These are phyloP conservation scores for Amphiura filiformis DNA, from an alignment of 35 echinoderm and acorn worm genomes.

Conservation along the genomic window DNA sequence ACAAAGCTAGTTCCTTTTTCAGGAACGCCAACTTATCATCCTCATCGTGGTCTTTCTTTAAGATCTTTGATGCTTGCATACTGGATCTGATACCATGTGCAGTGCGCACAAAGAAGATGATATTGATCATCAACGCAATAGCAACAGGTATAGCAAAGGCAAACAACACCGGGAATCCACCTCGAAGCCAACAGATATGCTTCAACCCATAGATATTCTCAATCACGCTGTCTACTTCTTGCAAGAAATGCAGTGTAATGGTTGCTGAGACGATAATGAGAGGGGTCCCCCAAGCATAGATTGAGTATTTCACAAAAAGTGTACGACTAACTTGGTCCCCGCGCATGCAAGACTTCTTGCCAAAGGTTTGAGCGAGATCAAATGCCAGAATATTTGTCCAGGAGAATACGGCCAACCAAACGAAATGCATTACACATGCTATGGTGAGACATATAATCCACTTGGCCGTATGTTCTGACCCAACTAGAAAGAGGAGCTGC, in stretches of 20 bases:
- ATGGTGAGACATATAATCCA: neutral
- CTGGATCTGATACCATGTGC: neutral
- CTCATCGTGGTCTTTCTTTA: neutral
- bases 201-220: neutral
- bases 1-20: neutral
- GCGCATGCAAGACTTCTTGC: neutral
- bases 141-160: neutral
- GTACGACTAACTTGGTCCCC: no score
- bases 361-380: conserved; percentile 6
- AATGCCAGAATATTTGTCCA: conserved; percentile 26
- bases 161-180: neutral
- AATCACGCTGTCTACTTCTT: neutral
- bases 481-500: neutral
- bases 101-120: neutral
- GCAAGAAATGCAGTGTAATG: neutral
- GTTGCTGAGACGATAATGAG: neutral
- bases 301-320: neutral
- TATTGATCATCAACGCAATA: neutral
- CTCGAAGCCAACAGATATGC: neutral
- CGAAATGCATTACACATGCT: neutral
- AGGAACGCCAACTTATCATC: neutral
- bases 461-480: neutral
- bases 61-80: neutral
- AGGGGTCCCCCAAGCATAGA: conserved; percentile 3
- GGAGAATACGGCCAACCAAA: neutral